phyloP scores from a whole-genome alignment of 1,140 invertebrate species.

The Mya arenaria region DNA sequence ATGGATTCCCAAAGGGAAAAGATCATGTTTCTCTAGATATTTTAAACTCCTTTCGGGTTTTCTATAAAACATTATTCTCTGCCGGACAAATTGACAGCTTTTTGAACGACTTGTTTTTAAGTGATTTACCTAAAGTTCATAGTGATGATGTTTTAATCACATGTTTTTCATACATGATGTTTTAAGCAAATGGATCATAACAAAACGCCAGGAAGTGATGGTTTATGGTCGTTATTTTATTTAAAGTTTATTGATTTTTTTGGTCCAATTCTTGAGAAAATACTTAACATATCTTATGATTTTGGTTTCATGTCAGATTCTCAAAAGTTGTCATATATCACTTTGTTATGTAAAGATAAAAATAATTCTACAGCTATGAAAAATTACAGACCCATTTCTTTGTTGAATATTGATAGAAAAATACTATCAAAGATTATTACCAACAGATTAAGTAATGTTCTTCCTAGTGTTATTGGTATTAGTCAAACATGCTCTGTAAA shows the following conservation, averaged over 20 bases:
- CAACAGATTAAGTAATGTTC: conserved; percentile 43
- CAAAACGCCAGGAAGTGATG: conserved; percentile 63
- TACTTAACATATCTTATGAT: conserved; percentile 45
- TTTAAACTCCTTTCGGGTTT: conserved; percentile 44
- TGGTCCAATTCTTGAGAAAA: conserved; percentile 34
- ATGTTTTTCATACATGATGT: conserved; percentile 26
- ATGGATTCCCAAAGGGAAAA: conserved; percentile 19
- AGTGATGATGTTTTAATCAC: conserved; percentile 20
- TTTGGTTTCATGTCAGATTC: conserved; percentile 31
- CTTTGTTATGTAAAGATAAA: conserved; percentile 61
- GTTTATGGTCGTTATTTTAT: conserved; percentile 63
- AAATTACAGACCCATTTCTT: conserved; percentile 61
- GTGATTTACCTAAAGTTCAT: conserved; percentile 51
- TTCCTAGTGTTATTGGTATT: conserved; percentile 44
- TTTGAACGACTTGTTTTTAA: conserved; percentile 49
- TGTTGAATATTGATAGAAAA: conserved; percentile 66
- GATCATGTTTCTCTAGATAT: conserved; percentile 46
- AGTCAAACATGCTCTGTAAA: conserved; percentile 60
- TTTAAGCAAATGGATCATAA: conserved; percentile 51
- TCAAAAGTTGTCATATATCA: conserved; percentile 57
- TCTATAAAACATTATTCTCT: conserved; percentile 62
- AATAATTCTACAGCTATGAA: conserved; percentile 45
- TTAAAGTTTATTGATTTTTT: conserved; percentile 57
- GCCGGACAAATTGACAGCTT: conserved; percentile 42
- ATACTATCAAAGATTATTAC: conserved; percentile 61